Evolutionary conservation across 2,113 vertebrate species (phyloP), one percentile per base, ranked within the genome.

Genomic region (Cnemophilus loriae): DNA sequence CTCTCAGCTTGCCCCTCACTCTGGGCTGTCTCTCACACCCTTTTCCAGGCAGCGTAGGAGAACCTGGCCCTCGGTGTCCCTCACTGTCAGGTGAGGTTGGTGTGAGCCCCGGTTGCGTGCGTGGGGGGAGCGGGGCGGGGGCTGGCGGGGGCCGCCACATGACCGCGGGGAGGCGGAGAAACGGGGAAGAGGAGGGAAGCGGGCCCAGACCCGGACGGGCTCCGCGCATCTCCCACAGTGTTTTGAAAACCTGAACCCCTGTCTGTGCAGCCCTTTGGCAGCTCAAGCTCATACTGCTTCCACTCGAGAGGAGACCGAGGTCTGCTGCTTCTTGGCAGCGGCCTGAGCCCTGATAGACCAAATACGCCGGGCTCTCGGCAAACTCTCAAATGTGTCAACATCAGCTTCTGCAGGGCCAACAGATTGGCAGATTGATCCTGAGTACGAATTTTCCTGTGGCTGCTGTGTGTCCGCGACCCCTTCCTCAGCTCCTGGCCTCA

Each of bases 131-230:
- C 59, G 32, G 92, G 78, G 64, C 14, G 73, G 91, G 93, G 74
- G 92, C 78, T 88, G 79, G 68, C 17, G 64, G 92, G 94, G 86
- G 83, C 77, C 93, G 46, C 93, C 97, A 97, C 98, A 97, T 95
- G 95, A 95, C 68, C 15, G 75, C 8, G 19, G 69, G 94, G 90
- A 97, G 97, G 95, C 78, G 94, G 84, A 78, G 95, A 92, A 95
- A 75, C 28, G 13, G 64, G 79, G 46, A 77, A 85, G 79, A 84
- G 90, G 84, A 87, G 93, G 93, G 96, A 88, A 82, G 70, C 35
- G 59, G 93, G 91, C 71, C 96, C 94, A 84, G 82, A 92, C 73
- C 78, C 80, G 74, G 64, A 53, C 32, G 8, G 64, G 70, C 73
- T 87, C 44, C 17, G 14, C 27, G 28, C 89, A 67, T 93, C 94